phyloP scores from a whole-genome alignment of 2,888 invertebrate genomes.

The Plebejus melissa region DNA sequence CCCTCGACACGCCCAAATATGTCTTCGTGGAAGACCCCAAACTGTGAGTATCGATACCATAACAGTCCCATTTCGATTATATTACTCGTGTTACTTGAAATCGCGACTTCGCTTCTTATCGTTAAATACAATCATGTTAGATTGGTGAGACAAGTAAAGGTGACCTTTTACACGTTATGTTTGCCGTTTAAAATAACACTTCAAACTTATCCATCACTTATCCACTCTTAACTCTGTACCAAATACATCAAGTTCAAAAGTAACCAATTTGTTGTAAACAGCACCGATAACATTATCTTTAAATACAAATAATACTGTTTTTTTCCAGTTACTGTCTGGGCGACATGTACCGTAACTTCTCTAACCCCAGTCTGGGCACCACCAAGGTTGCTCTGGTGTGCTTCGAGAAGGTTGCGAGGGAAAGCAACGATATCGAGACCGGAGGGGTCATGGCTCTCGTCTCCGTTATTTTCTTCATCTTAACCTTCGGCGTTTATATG shows the following conservation, averaged over 20 bases:
- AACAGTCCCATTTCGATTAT: background rate
- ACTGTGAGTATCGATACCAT: slow-evolving; percentile 45
- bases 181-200: too few species aligned
- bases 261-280: background rate
- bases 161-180: too few species aligned
- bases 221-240: too few species aligned
- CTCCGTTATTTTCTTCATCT: slow-evolving; percentile 79
- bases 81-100: background rate
- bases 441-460: slow-evolving; percentile 67
- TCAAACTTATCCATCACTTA: too few species aligned
- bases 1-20: slow-evolving; percentile 55
- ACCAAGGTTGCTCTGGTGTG: slow-evolving; percentile 63
- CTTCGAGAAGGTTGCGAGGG: slow-evolving; percentile 86
- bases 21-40: slow-evolving; percentile 59
- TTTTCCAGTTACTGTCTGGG: slow-evolving; percentile 59
- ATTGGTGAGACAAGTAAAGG: too few species aligned
- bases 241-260: background rate
- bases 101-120: too few species aligned
- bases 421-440: slow-evolving; percentile 55
- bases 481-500: slow-evolving; percentile 80
- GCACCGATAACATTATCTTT: background rate
- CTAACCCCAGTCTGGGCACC: slow-evolving; percentile 40
- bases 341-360: slow-evolving; percentile 50
- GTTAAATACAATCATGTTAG: too few species aligned
- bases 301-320: background rate